A percentile compares a stretch with the other conserved stretches of the same genome.
Evolutionary conservation across 37 sponge, comb jelly and placozoan genomes (phyloP).

Genomic region (Chondrosia reniformis): DNA sequence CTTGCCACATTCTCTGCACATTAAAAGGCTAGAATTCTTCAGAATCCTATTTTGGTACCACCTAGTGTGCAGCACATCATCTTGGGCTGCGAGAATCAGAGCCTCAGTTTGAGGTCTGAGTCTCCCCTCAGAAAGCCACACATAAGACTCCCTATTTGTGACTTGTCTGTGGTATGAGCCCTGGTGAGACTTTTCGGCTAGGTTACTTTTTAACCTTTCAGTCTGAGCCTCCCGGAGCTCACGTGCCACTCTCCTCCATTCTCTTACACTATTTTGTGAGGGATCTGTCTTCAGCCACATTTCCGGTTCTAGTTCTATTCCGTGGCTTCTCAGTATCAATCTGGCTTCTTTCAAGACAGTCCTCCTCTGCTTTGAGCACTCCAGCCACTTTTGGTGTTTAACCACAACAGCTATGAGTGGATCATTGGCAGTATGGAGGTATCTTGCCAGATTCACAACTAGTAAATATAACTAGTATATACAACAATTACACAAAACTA

Average conservation of each 20-base stretch:
- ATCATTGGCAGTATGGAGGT: not conserved
- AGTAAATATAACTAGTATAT: too few species aligned
- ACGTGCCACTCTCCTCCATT: not conserved
- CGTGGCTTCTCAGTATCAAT: not conserved
- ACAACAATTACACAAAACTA: too few species aligned
- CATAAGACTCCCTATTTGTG: too few species aligned
- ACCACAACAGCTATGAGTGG: not conserved
- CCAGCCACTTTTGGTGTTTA: not conserved
- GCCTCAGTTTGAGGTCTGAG: not conserved
- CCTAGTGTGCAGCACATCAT: conserved; percentile 17
- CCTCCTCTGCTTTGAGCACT: too few species aligned
- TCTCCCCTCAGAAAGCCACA: not conserved
- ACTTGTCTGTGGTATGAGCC: not conserved
- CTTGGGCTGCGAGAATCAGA: conserved; percentile 24
- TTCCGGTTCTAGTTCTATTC: not conserved
- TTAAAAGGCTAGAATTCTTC: not conserved
- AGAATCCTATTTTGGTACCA: not conserved
- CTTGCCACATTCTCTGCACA: not conserved
- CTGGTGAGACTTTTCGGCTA: not conserved
- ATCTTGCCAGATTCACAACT: not conserved
- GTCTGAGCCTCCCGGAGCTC: not conserved
- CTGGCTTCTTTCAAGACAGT: too few species aligned
- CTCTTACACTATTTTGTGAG: too few species aligned
- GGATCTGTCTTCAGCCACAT: too few species aligned
- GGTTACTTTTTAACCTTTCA: not conserved